These are phyloP conservation scores for Lasiommata megera DNA, from an alignment of 2,888 invertebrate genomes.

Conservation along the genomic window DNA sequence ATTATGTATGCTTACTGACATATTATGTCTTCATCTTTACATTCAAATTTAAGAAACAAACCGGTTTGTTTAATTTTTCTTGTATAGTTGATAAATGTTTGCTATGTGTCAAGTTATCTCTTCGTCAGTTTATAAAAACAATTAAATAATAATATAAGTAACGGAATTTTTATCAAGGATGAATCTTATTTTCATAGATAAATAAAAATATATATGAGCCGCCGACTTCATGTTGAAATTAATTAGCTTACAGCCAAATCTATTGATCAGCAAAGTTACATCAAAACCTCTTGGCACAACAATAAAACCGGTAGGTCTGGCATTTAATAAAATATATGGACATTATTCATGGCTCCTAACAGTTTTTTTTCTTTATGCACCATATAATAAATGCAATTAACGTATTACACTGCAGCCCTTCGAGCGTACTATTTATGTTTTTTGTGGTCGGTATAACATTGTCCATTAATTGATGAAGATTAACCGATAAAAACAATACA, in stretches of 20 bases:
- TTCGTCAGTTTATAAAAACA: conserved; percentile 2
- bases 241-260: conserved; percentile 5
- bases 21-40: too few relatives aligned
- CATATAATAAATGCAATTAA: conserved; percentile 56
- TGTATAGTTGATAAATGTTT: neutral
- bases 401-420: conserved; percentile 42
- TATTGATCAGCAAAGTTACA: conserved; percentile 12
- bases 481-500: conserved; percentile 50
- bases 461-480: conserved; percentile 54
- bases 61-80: neutral
- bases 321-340: conserved; percentile 47
- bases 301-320: conserved; percentile 40
- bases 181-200: neutral
- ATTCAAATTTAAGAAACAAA: neutral
- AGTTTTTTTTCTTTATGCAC: conserved; percentile 40
- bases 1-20: too few relatives aligned
- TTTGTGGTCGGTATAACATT: conserved; percentile 41
- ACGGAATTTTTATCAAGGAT: conserved; percentile 10
- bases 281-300: conserved; percentile 13
- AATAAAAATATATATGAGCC: neutral
- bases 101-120: neutral
- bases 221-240: neutral
- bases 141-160: neutral
- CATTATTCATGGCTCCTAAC: conserved; percentile 45
- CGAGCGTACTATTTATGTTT: conserved; percentile 37